A percentile compares a stretch with the other conserved stretches of the same genome.
Evolutionary conservation across 2,113 vertebrate genomes (phyloP).

Genomic region (Sylvia atricapilla): DNA sequence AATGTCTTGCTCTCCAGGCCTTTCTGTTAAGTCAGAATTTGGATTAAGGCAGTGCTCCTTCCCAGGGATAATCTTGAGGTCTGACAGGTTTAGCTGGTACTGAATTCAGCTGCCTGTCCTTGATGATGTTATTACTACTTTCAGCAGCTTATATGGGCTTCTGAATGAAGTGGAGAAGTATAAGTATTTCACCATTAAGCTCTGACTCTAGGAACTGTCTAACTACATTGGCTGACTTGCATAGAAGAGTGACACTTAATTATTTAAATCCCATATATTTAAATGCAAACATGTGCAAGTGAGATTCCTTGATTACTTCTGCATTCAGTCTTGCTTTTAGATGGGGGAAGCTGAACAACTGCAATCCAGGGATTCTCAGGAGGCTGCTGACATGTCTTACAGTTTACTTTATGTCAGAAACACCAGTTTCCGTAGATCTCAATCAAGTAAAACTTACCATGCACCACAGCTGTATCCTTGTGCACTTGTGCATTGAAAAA

Average conservation of each 20-base stretch:
- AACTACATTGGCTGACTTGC: not conserved
- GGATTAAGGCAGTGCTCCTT: not conserved
- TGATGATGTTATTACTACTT: not conserved
- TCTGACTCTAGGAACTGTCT: not conserved
- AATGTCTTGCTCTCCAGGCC: not conserved
- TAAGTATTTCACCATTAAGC: not conserved
- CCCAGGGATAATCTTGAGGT: not conserved
- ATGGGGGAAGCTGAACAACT: not conserved
- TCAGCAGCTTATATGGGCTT: not conserved
- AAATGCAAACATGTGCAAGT: not conserved
- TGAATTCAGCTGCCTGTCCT: not conserved
- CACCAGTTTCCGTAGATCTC: not conserved
- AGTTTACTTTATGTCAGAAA: not conserved
- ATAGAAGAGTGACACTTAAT: not conserved
- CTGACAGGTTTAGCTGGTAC: slow-evolving; percentile 1
- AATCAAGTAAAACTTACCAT: not conserved
- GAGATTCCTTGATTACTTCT: not conserved
- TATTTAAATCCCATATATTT: not conserved
- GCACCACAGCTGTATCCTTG: not conserved
- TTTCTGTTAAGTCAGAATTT: not conserved
- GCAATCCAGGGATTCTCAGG: not conserved
- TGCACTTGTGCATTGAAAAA: not conserved
- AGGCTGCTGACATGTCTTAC: not conserved
- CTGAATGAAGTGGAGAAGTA: not conserved
- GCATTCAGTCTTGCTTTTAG: not conserved